Evolutionary conservation across 2,797 vertebrate genomes (phyloP), one percentile per base, ranked within the genome.

Genomic region (Sebastes minor): DNA sequence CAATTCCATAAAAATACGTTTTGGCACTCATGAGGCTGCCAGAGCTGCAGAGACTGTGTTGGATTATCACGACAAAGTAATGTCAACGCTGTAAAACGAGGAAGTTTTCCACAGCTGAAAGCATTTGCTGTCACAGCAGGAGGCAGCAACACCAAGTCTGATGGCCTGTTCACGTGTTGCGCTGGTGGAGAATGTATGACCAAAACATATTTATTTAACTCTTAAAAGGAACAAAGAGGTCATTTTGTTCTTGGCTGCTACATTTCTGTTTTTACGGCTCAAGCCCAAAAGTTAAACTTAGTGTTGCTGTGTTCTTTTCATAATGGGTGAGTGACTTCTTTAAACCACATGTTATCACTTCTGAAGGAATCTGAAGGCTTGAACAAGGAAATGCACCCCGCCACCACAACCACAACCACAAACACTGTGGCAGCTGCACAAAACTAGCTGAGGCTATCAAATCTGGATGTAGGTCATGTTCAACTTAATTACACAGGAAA

Each of bases 201-300:
- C 64, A 78, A 80, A 64, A 68, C 16, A 59, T 14, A 53, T 78
- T 70, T 56, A 67, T 35, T 82, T 46, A 5, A 72, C 78, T 38
- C 30, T 22, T 22, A 20, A 22, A 73, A 52, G 10, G 33, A 82
- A 28, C 28, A 71, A 18, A 42, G 2, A 42, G 25, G 25, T 69
- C 30, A 63, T n/a, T 18, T 20, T 74, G 35, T 75, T 65, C 27
- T 63, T 68, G 23, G 20, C 33, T 71, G 35, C 35, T 38, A 49
- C 46, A 49, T 53, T 33, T 25, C 69, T 6, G 38, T 59, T 49
- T 30, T 20, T 12, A 62, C 1, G 6, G 23, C 64, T 16, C 32
- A 74, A 73, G n/a, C 7, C 52, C 23, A 66, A 59, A 68, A 53
- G 18, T 33, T 68, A 10, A 30, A 14, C 42, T 63, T 30, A 23